Percentiles rank a stretch among this genome's conserved stretches.
phyloP scores from a whole-genome alignment of 2,888 invertebrate genomes.

The Dione vanillae region DNA sequence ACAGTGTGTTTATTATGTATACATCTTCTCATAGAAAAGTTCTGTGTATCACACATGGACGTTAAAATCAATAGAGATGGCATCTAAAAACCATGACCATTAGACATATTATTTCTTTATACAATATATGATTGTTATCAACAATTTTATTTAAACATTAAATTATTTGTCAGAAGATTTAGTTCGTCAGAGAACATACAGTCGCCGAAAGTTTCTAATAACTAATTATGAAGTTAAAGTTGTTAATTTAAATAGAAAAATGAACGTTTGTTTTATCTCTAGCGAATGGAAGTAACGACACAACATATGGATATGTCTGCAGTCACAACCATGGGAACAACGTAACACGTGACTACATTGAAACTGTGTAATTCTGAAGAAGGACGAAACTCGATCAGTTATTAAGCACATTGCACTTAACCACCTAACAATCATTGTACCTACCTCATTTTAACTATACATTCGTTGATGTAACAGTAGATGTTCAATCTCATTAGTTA shows the following conservation, averaged over 20 bases:
- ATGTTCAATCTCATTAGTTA: constrained; percentile 81
- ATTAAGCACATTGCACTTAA: constrained; percentile 71
- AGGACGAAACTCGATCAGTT: constrained; percentile 66
- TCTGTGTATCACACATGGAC: constrained; percentile 84
- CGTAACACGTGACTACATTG: constrained; percentile 64
- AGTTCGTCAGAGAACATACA: constrained; percentile 60
- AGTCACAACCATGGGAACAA: constrained; percentile 78
- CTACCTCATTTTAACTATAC: constrained; percentile 70
- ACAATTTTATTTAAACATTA: constrained; percentile 66
- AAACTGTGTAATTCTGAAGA: constrained; percentile 51
- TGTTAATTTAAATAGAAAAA: constrained; percentile 25
- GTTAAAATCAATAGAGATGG: constrained; percentile 80
- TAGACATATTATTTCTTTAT: constrained; percentile 68
- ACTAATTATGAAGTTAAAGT: constrained; percentile 49
- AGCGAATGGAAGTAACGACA: constrained; percentile 47
- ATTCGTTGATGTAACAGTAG: constrained; percentile 72
- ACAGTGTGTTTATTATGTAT: constrained; percentile 84
- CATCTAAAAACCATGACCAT: constrained; percentile 77
- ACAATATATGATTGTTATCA: constrained; percentile 64
- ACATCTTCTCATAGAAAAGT: constrained; percentile 84
- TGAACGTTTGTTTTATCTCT: constrained; percentile 45
- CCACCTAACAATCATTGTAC: constrained; percentile 78
- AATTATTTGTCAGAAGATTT: constrained; percentile 78
- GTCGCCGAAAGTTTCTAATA: constrained; percentile 48
- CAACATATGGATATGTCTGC: constrained; percentile 73